phyloP scores from a whole-genome alignment of 2,888 invertebrate genomes.

The Temnothorax rugatulus region DNA sequence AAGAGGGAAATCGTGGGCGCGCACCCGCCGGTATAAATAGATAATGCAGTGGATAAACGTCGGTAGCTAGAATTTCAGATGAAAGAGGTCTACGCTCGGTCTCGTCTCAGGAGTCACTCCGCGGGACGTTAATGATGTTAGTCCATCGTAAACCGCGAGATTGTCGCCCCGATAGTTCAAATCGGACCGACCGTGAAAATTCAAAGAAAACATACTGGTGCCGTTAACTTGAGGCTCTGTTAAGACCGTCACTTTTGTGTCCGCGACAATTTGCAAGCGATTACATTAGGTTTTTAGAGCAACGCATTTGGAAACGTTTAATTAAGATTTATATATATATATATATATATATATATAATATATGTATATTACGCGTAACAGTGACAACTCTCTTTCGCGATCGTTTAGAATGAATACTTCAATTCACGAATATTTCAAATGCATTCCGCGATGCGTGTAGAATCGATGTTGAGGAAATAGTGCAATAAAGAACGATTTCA shows the following conservation, averaged over 20 bases:
- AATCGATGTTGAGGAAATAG: constrained; percentile 21
- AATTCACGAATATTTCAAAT: background rate
- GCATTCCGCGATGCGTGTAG: background rate
- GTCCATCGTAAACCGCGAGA: constrained; percentile 52
- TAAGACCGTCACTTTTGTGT: background rate
- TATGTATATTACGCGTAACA: background rate
- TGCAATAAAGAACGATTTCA: constrained; percentile 10
- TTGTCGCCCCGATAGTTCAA: constrained; percentile 34
- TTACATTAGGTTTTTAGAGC: background rate
- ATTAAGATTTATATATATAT: background rate
- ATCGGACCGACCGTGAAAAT: constrained; percentile 13
- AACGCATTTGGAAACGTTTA: background rate
- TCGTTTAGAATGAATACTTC: background rate
- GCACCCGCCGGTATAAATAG: constrained; percentile 79
- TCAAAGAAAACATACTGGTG: background rate
- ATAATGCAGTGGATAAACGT: constrained; percentile 80
- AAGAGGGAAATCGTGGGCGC: constrained; percentile 49
- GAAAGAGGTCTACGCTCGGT: constrained; percentile 72
- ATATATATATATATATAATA: no score
- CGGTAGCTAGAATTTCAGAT: constrained; percentile 75
- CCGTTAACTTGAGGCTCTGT: background rate
- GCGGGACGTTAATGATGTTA: constrained; percentile 75
- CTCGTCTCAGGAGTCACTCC: constrained; percentile 59
- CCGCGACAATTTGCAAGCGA: background rate
- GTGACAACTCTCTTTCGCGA: background rate